Evolutionary conservation across 2,888 invertebrate species (phyloP), one percentile per base, ranked within the genome.

Genomic region (Agrilus biguttatus): DNA sequence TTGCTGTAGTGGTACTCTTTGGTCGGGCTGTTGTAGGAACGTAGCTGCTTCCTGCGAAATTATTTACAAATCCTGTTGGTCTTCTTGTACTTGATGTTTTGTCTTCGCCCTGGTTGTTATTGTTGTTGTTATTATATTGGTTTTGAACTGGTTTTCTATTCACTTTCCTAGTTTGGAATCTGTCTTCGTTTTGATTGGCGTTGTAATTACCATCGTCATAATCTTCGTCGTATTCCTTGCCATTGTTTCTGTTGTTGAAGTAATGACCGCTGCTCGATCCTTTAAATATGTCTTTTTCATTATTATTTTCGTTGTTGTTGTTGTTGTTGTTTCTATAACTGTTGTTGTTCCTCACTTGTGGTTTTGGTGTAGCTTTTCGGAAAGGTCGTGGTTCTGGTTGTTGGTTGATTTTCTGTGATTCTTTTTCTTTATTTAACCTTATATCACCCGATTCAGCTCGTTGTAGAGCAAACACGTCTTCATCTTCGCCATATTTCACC

Each of bases 261-360:
- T 83, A 83, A 63, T 83, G 81, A 1, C 83, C 81, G 45, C 81
- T 82, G 59, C 81, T 81, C 19, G 82, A 80, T 36, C 77, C 76
- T 52, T 78, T 77, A 45, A 82, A 77, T 45, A 75, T 71, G 54
- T 82, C 81, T 44, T 75, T 53, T 23, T 67, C 64, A 44, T 53
- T 53, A 45, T 59, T 55, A 38, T 55, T 46, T 36, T 44, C 47
- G 45, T 63, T 64, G 49, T 58, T 62, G 48, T 56, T 58, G 49
- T 51, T 54, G 48, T 55, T 36, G 37, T 42, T 48, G 45, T 50
- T 21, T 7, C 21, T 48, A 55, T 51, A 47, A 21, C 7, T 21
- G 45, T 50, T 53, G 41, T 46, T 51, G 41, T 50, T 46, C 36
- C 10, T 28, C 10, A 28, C 28, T 52, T 52, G 49, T 55, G 48